A percentile compares a stretch with the other conserved stretches of the same genome.
These are phyloP conservation scores for Phytoseiulus persimilis DNA, from an alignment of 2,888 invertebrate genomes.

Conservation along the genomic window DNA sequence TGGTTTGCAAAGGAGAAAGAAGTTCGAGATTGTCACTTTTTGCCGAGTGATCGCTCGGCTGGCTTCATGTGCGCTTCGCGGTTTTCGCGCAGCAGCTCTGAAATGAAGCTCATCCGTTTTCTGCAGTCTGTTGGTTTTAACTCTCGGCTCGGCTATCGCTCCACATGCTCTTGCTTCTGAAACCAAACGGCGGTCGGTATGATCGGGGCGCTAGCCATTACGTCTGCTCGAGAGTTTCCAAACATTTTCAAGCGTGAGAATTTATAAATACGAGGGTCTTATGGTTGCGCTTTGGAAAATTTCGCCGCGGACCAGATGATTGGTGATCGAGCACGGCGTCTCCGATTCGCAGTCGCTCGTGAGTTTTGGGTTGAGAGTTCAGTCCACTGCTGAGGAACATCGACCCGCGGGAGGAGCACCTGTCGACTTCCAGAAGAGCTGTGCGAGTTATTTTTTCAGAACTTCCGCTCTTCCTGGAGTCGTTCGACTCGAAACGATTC, in stretches of 20 bases:
- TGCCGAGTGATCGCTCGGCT: neutral
- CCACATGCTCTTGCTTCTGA: neutral
- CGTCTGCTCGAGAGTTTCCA: neutral
- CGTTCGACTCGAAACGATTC: too few relatives aligned
- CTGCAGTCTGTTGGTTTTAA: neutral
- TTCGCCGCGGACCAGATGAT: too few relatives aligned
- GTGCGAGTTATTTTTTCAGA: too few relatives aligned
- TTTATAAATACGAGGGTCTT: neutral
- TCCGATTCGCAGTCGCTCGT: too few relatives aligned
- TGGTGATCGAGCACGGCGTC: too few relatives aligned
- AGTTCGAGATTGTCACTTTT: too few relatives aligned
- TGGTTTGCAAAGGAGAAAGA: too few relatives aligned
- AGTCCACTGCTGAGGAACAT: too few relatives aligned
- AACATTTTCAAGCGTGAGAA: neutral
- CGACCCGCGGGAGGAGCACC: too few relatives aligned
- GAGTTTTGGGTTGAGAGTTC: too few relatives aligned
- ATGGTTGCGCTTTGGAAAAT: neutral
- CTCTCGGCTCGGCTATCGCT: neutral
- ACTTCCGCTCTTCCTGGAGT: too few relatives aligned
- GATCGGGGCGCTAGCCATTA: neutral
- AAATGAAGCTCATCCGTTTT: slow-evolving; percentile 5
- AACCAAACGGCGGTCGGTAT: neutral
- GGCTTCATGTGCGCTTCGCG: neutral
- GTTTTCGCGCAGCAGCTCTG: neutral
- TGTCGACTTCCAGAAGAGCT: too few relatives aligned